A percentile compares a stretch with the other conserved stretches of the same genome.
Evolutionary conservation across 2,888 invertebrate species (phyloP).

Genomic region (Galeopsomyia nigrocyanea): DNA sequence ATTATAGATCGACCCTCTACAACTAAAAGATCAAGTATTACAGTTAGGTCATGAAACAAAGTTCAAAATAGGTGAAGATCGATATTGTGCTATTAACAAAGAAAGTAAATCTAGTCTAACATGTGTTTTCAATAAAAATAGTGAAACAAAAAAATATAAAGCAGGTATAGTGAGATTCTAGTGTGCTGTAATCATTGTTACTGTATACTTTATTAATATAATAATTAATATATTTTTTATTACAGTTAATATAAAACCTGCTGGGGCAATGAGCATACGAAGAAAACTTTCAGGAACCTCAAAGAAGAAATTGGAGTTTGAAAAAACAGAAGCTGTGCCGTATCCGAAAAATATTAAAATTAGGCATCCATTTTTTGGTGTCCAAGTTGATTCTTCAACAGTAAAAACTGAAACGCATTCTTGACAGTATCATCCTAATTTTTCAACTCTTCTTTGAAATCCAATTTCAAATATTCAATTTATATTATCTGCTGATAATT

Average conservation of each 20-base stretch:
- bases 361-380: conserved; percentile 52
- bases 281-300: conserved; percentile 46
- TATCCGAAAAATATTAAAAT: conserved; percentile 49
- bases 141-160: conserved; percentile 16
- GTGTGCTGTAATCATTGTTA: not conserved
- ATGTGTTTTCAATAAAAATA: conserved; percentile 46
- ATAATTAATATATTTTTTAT: conserved; percentile 15
- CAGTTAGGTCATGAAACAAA: conserved; percentile 49
- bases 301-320: conserved; percentile 30
- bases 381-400: conserved; percentile 9
- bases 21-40: conserved; percentile 48
- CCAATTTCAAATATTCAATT: too few species aligned
- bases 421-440: not conserved
- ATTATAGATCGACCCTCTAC: conserved; percentile 47
- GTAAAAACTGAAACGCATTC: conserved; percentile 23
- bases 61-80: conserved; percentile 47
- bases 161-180: conserved; percentile 35
- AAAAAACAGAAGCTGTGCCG: conserved; percentile 42
- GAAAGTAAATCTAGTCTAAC: conserved; percentile 44
- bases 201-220: conserved; percentile 10
- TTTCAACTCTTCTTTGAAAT: too few species aligned
- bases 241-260: conserved; percentile 50
- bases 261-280: conserved; percentile 46
- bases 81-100: conserved; percentile 47
- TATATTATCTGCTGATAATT: too few species aligned